phyloP scores from a whole-genome alignment of 2,797 vertebrate genomes.

The Pempheris klunzingeri region DNA sequence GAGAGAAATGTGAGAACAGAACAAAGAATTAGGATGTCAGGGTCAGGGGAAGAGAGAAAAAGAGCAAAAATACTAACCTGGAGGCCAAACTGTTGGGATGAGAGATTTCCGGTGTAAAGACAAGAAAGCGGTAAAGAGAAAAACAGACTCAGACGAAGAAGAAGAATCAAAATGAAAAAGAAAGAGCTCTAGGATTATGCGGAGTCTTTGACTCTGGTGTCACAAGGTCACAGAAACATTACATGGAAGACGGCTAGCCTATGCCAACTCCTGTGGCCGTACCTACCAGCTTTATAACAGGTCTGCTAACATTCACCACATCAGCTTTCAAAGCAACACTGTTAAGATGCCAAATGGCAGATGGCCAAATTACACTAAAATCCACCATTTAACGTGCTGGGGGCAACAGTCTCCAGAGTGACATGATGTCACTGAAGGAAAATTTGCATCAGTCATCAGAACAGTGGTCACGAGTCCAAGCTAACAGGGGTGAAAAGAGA shows the following conservation, averaged over 20 bases:
- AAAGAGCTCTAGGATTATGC: background rate
- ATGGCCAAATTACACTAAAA: conserved; percentile 29
- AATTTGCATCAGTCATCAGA: background rate
- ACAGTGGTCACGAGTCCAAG: background rate
- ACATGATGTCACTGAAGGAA: conserved; percentile 2
- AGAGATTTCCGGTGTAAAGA: conserved; percentile 73
- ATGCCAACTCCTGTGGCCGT: background rate
- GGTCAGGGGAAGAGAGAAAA: conserved; percentile 18
- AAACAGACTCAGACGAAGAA: conserved; percentile 69
- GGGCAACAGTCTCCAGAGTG: conserved; percentile 18
- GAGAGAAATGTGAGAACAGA: conserved; percentile 24
- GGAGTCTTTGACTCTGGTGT: background rate
- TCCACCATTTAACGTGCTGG: conserved; percentile 11
- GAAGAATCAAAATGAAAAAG: conserved; percentile 29
- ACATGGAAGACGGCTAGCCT: background rate
- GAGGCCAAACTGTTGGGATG: conserved; percentile 79
- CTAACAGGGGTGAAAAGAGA: background rate
- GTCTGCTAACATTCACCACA: conserved; percentile 6
- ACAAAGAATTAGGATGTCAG: background rate
- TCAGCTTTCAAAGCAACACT: conserved; percentile 10
- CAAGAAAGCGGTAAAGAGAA: conserved; percentile 76
- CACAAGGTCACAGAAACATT: conserved; percentile 3
- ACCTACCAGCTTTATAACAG: background rate
- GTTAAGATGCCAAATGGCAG: conserved; percentile 21
- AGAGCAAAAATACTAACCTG: conserved; percentile 79